Base-by-base conservation (phyloP, 1,140 invertebrate genomes). In the Ostrea denselamellosa region DNA sequence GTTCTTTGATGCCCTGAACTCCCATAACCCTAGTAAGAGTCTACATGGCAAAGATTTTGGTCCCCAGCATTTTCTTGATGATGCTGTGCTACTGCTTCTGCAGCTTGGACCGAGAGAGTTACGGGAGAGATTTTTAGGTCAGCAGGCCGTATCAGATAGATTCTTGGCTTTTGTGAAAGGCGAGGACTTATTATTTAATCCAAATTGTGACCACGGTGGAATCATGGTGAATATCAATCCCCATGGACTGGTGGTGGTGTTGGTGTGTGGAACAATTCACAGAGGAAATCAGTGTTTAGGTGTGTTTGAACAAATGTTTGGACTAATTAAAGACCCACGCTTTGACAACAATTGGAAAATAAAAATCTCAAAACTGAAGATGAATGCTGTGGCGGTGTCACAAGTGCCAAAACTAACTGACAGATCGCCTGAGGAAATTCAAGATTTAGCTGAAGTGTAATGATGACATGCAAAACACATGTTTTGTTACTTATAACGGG, bases 231-330 rank as follows among this genome's bases (percentile, higher is more conserved):
- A 94, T 89, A 94, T 95, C 83, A 95, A 96, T 92, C 93, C 95
- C 2, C 96, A 97, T 91, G 96, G 96, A 4, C 92, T 96, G n/a
- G 95, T 96, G 0, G 82, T 96, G 25, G 95, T 97, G 5, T 88
- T 96, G 54, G 95, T 94, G 19, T 96, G 96, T 94, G 96, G 96
- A 8, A 96, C 96, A 0, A 90, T 97, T 34, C 96, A 97, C 91
- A 90, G 93, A 68, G 92, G 92, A 0, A 88, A 94, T 22, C 89
- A 94, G 17, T 95, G 94, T 90, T 91, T 95, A 19, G 96, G 96
- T 8, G 92, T 96, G 22, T 97, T 96, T 92, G 96, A 96, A 90
- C 96, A 96, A 90, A 90, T 95, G 22, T 97, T 97, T 93, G 95
- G 95, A 8, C 90, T 97, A 19, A 92, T 96, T 7, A 95, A 95